Conservation (phyloP, 2,888 invertebrate species). For the Tinea semifulvella region DNA sequence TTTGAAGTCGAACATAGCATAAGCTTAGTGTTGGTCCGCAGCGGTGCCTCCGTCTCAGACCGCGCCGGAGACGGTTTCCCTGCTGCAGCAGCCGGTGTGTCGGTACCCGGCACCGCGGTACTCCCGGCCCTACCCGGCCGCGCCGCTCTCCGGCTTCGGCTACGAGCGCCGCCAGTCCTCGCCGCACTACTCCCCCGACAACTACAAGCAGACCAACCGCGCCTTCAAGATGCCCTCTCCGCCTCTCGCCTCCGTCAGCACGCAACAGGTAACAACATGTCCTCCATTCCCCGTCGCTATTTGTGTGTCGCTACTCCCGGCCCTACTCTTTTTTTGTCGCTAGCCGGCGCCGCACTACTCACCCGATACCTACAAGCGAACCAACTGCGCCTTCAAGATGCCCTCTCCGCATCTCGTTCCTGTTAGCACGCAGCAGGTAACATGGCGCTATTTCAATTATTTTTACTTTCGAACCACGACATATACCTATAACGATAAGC, state of each 20-base stretch:
- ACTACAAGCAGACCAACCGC: conserved; percentile 39
- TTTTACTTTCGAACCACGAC: too few relatives aligned
- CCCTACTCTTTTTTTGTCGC: too few relatives aligned
- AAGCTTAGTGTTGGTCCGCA: too few relatives aligned
- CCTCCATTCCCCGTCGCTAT: conserved; percentile 18
- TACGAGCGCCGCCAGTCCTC: conserved; percentile 26
- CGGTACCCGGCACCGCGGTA: conserved; percentile 37
- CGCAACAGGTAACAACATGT: conserved; percentile 36
- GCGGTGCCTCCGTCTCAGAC: conserved; percentile 56
- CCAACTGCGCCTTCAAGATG: too few relatives aligned
- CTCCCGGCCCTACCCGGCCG: conserved; percentile 34
- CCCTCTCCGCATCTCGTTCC: too few relatives aligned
- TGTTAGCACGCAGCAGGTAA: too few relatives aligned
- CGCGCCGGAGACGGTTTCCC: conserved; percentile 58
- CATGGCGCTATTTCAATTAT: too few relatives aligned
- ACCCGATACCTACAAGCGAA: too few relatives aligned
- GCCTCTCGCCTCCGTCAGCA: conserved; percentile 33
- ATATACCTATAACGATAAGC: too few relatives aligned
- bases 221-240: conserved; percentile 61
- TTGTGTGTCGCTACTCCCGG: too few relatives aligned
- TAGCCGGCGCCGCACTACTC: too few relatives aligned
- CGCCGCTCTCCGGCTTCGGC: conserved; percentile 36
- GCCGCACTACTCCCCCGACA: conserved; percentile 32
- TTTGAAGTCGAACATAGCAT: too few relatives aligned
- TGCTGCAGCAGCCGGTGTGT: conserved; percentile 51